phyloP scores from a whole-genome alignment of 2,888 invertebrate genomes.

The Eilema griseolum region DNA sequence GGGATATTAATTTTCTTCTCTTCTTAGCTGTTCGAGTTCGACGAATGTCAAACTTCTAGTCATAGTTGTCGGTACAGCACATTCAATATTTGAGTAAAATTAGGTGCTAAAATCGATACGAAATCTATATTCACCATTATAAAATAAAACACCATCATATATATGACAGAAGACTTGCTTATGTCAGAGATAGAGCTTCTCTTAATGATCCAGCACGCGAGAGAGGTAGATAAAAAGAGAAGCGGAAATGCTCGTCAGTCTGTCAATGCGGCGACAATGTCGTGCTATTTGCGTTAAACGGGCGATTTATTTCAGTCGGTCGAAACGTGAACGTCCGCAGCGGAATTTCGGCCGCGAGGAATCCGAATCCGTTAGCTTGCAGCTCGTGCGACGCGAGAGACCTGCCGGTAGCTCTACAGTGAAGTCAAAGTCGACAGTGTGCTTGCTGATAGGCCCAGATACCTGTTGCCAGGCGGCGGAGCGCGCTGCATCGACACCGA shows the following conservation, averaged over 20 bases:
- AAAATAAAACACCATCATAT: conserved; percentile 57
- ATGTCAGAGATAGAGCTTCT: conserved; percentile 72
- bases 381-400: conserved; percentile 48
- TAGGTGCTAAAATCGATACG: conserved; percentile 45
- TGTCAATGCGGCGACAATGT: conserved; percentile 84
- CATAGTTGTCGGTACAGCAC: conserved; percentile 42
- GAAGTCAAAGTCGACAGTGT: conserved; percentile 41
- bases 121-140: conserved; percentile 44
- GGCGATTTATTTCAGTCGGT: conserved; percentile 86
- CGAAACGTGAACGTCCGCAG: conserved; percentile 84
- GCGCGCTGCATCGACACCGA: conserved; percentile 45
- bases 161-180: conserved; percentile 66
- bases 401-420: conserved; percentile 49
- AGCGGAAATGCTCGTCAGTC: conserved; percentile 82
- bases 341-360: conserved; percentile 84
- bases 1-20: not conserved
- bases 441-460: conserved; percentile 51
- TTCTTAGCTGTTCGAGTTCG: not conserved
- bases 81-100: conserved; percentile 61
- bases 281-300: conserved; percentile 85
- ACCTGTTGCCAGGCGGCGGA: conserved; percentile 58
- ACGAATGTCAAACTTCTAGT: conserved; percentile 49
- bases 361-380: conserved; percentile 82
- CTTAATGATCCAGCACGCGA: conserved; percentile 56
- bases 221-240: conserved; percentile 72